phyloP scores from a whole-genome alignment of 2,113 vertebrate species.

The Megaceryle maxima region DNA sequence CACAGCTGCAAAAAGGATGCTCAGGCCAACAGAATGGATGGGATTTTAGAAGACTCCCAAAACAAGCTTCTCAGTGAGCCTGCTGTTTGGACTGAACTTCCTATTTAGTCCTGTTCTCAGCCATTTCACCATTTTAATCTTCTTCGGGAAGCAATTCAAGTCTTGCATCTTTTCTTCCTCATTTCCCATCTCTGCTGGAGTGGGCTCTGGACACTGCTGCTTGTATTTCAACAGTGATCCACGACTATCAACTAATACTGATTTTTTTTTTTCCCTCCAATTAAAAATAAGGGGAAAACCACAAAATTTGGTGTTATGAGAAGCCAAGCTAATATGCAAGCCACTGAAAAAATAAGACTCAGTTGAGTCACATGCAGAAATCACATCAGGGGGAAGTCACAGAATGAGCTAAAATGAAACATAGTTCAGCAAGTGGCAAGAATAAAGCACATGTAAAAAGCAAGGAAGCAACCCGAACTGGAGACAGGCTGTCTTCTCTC shows the following conservation, averaged over 20 bases:
- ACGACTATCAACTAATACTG: neutral
- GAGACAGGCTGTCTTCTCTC: neutral
- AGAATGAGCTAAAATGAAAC: neutral
- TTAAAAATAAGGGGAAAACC: neutral
- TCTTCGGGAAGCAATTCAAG: neutral
- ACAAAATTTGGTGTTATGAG: neutral
- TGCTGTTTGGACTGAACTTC: neutral
- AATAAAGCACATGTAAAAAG: neutral
- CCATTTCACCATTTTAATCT: neutral
- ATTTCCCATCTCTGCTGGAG: neutral
- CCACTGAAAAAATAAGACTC: neutral
- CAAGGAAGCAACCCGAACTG: neutral
- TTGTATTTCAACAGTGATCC: neutral
- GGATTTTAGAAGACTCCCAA: neutral
- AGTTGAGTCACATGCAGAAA: neutral
- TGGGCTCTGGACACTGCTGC: neutral
- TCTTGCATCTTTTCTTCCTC: neutral
- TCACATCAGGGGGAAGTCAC: constrained; percentile 12
- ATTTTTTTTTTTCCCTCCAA: neutral
- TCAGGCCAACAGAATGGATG: neutral
- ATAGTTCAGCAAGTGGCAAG: neutral
- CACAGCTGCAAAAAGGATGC: neutral
- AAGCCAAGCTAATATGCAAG: neutral
- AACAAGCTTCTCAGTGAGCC: neutral
- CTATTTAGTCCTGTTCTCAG: neutral